A percentile compares a stretch with the other conserved stretches of the same genome.
Conservation (phyloP, 2,113 vertebrate species). For the Poecilia latipinna region DNA sequence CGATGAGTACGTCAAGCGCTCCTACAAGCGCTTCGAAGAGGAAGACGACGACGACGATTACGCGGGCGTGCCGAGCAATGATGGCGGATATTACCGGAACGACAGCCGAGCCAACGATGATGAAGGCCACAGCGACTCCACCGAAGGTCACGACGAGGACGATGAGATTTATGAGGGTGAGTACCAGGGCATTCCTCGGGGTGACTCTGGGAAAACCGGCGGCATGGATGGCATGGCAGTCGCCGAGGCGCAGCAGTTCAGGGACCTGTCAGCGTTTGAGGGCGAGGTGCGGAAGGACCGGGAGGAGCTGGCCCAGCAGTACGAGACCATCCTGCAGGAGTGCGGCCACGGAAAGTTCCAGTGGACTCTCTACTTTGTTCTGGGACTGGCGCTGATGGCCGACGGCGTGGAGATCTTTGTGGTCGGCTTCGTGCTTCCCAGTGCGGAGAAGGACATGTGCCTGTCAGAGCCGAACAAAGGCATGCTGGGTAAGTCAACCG, state of each 20-base stretch:
- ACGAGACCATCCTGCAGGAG: conserved; percentile 94
- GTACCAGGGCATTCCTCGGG: conserved; percentile 94
- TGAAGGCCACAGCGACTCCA: conserved; percentile 94
- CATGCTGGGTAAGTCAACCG: conserved; percentile 89
- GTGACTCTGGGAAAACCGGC: conserved; percentile 84
- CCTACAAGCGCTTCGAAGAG: conserved; percentile 94
- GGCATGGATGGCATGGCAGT: conserved; percentile 58
- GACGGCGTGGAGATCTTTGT: conserved; percentile 97
- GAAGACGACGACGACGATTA: conserved; percentile 94
- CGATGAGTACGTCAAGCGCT: conserved; percentile 93
- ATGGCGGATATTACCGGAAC: conserved; percentile 82
- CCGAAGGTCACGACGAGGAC: conserved; percentile 95
- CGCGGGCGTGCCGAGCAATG: conserved; percentile 70
- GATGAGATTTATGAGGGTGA: conserved; percentile 98
- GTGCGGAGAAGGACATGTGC: conserved; percentile 98
- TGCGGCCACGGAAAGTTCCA: conserved; percentile 97
- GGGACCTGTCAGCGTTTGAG: conserved; percentile 81
- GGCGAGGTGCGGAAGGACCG: conserved; percentile 87
- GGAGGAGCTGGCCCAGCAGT: conserved; percentile 94
- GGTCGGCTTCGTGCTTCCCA: conserved; percentile 96
- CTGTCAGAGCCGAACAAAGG: conserved; percentile 97
- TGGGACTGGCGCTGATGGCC: conserved; percentile 96
- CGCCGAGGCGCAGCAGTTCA: conserved; percentile 78
- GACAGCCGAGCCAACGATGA: conserved; percentile 87
- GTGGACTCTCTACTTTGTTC: conserved; percentile 97